A percentile compares a stretch with the other conserved stretches of the same genome.
Conservation (phyloP, 2,888 invertebrate species). For the Cheilosia scutellata region DNA sequence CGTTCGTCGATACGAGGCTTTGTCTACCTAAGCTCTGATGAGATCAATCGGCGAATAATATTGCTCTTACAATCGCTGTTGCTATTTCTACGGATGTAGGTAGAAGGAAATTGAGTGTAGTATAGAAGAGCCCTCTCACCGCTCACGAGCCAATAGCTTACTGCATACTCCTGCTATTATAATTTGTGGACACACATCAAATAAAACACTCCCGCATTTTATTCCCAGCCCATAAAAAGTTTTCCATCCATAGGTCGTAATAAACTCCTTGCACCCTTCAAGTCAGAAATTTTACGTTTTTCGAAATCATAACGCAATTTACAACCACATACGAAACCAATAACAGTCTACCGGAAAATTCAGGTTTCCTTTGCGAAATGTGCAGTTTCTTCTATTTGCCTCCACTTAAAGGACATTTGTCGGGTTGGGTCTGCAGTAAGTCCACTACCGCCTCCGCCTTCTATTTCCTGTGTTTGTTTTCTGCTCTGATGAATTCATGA, state of each 20-base stretch:
- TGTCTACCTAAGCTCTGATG: too few relatives aligned
- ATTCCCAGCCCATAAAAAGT: not conserved
- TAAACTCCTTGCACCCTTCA: constrained; percentile 20
- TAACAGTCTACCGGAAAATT: constrained; percentile 6
- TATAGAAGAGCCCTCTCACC: too few relatives aligned
- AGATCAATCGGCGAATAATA: too few relatives aligned
- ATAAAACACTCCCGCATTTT: too few relatives aligned
- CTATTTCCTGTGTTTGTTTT: constrained; percentile 65
- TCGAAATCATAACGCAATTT: constrained; percentile 17
- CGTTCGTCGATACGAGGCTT: too few relatives aligned
- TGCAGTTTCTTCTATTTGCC: constrained; percentile 6
- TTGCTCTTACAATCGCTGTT: too few relatives aligned
- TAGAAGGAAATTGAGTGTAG: too few relatives aligned
- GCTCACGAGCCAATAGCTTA: too few relatives aligned
- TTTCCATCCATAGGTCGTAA: constrained; percentile 20
- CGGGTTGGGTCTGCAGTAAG: not conserved
- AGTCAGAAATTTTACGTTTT: constrained; percentile 1
- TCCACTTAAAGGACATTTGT: constrained; percentile 28
- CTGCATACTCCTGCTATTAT: too few relatives aligned
- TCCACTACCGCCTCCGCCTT: constrained; percentile 4
- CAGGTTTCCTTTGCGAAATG: not conserved
- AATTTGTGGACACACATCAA: too few relatives aligned
- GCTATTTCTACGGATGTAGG: too few relatives aligned
- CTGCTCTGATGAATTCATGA: constrained; percentile 69
- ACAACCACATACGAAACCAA: not conserved